Conservation (phyloP, 1,140 invertebrate genomes). For the Coenobita brevimanus region DNA sequence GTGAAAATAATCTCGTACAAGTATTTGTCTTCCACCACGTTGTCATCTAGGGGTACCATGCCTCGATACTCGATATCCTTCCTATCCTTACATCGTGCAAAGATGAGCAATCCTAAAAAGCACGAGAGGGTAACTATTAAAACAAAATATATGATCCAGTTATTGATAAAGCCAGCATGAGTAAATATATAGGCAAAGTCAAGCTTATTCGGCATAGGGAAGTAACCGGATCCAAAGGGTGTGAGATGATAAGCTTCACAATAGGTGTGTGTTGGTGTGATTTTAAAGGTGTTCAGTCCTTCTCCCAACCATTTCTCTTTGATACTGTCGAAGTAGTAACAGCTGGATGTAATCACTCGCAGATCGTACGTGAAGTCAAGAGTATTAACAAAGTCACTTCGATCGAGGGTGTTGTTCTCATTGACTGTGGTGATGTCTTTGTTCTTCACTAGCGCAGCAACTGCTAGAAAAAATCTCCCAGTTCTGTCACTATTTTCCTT, state of each 20-base stretch:
- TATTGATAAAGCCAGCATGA: slow-evolving; percentile 75
- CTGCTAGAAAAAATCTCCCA: slow-evolving; percentile 18
- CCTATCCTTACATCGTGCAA: slow-evolving; percentile 75
- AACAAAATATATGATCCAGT: slow-evolving; percentile 76
- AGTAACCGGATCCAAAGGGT: slow-evolving; percentile 76
- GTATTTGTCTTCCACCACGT: slow-evolving; percentile 27
- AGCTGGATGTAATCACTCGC: slow-evolving; percentile 31
- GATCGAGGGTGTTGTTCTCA: neutral
- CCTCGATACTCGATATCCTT: slow-evolving; percentile 72
- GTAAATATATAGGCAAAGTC: slow-evolving; percentile 77
- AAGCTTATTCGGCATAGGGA: slow-evolving; percentile 76
- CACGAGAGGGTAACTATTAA: slow-evolving; percentile 74
- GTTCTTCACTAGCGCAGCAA: neutral
- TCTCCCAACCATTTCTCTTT: slow-evolving; percentile 7
- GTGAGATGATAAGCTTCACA: slow-evolving; percentile 76
- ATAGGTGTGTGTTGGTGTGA: slow-evolving; percentile 67
- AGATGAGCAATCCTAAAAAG: slow-evolving; percentile 75
- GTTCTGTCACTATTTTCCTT: slow-evolving; percentile 37
- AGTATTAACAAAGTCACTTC: neutral
- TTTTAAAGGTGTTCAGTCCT: neutral
- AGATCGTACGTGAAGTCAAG: slow-evolving; percentile 11
- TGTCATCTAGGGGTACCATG: slow-evolving; percentile 26
- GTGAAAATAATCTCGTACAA: slow-evolving; percentile 39
- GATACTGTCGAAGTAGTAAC: slow-evolving; percentile 38
- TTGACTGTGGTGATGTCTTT: neutral